Percentiles rank a stretch among this genome's conserved stretches.
Evolutionary conservation across 2,888 invertebrate species (phyloP).

Genomic region (Smittia sp.): DNA sequence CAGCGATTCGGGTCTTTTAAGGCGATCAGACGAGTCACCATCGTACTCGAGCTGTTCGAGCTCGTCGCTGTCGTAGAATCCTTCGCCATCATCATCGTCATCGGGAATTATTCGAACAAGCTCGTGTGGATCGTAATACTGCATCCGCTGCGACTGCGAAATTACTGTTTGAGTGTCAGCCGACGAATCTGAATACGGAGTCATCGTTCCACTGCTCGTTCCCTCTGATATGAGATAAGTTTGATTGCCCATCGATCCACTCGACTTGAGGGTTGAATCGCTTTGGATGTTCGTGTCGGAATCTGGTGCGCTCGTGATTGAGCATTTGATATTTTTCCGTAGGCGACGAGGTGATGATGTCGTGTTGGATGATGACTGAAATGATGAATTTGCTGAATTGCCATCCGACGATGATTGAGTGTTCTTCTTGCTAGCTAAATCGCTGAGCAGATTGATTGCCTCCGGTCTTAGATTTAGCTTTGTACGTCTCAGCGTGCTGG

Average conservation of each 20-base stretch:
- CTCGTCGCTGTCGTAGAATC: conserved; percentile 41
- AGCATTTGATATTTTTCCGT: conserved; percentile 30
- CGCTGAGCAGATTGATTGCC: conserved; percentile 80
- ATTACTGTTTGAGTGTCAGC: conserved; percentile 32
- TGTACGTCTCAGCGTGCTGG: conserved; percentile 27
- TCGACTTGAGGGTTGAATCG: conserved; percentile 29
- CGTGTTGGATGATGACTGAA: conserved; percentile 60
- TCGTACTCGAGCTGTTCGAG: conserved; percentile 45
- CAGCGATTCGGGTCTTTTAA: conserved; percentile 58
- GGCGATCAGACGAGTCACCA: conserved; percentile 50
- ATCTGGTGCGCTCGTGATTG: not conserved
- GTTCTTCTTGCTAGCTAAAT: conserved; percentile 72
- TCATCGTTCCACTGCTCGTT: conserved; percentile 30
- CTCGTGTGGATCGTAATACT: conserved; percentile 39
- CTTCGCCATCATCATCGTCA: conserved; percentile 38
- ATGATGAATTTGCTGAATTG: conserved; percentile 57
- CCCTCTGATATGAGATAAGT: conserved; percentile 12
- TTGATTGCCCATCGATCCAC: not conserved
- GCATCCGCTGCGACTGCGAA: not conserved
- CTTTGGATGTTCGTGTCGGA: conserved; percentile 13
- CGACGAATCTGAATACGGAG: conserved; percentile 39
- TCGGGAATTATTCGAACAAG: conserved; percentile 28
- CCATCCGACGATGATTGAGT: conserved; percentile 57
- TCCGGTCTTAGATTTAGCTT: conserved; percentile 61
- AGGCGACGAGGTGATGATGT: conserved; percentile 44